Percentiles rank a stretch among this genome's conserved stretches.
Conservation (phyloP, 2,797 vertebrate genomes). For the Bucorvus abyssinicus region DNA sequence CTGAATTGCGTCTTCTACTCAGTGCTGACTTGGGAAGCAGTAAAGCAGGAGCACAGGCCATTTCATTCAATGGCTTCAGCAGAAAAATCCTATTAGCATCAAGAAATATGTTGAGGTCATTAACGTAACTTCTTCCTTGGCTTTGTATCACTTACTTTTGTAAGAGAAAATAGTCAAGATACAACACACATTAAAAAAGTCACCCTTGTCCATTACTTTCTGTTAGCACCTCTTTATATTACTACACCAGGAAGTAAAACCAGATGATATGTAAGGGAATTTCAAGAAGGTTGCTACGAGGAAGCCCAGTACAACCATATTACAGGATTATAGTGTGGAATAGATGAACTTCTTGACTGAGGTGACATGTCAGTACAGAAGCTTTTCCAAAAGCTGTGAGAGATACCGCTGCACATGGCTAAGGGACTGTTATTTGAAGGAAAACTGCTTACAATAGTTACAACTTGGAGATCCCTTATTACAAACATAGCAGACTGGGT, state of each 20-base stretch:
- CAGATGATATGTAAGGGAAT: not conserved
- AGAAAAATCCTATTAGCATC: conserved; percentile 14
- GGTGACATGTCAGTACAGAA: not conserved
- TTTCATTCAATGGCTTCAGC: not conserved
- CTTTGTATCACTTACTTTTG: not conserved
- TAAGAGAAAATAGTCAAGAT: not conserved
- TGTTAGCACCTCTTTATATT: conserved; percentile 39
- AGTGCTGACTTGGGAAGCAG: not conserved
- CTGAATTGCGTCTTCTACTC: not conserved
- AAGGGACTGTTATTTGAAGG: not conserved
- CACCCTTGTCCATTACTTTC: not conserved
- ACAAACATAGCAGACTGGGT: not conserved
- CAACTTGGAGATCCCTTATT: not conserved
- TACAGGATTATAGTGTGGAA: not conserved
- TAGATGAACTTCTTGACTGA: not conserved
- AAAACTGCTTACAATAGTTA: not conserved
- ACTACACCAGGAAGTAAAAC: not conserved
- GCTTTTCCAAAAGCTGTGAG: not conserved
- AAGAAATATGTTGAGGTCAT: not conserved
- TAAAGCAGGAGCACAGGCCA: not conserved
- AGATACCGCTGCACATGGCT: not conserved
- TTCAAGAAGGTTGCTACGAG: not conserved
- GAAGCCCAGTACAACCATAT: not conserved
- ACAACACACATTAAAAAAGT: not conserved
- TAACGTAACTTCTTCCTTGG: not conserved